Conservation (phyloP, 2,888 invertebrate species). For the Leucoma salicis region DNA sequence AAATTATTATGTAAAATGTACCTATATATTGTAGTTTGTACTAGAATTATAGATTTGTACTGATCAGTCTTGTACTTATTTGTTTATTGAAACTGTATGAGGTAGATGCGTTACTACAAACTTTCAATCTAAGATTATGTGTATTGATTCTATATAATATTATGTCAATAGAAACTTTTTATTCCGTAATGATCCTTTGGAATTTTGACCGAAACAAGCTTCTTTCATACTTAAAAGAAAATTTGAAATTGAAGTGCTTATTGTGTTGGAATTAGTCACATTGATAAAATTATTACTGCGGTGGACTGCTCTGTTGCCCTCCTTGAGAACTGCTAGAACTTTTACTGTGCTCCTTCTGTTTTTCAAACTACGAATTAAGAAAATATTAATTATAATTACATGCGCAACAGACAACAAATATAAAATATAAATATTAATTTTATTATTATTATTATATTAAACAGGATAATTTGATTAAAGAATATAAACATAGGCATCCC, state of each 20-base stretch:
- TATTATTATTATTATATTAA: no score
- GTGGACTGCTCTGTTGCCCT: constrained; percentile 59
- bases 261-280: constrained; percentile 24
- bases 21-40: constrained; percentile 52
- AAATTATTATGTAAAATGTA: constrained; percentile 46
- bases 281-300: constrained; percentile 46
- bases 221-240: constrained; percentile 16
- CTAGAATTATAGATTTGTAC: constrained; percentile 71
- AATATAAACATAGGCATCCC: no score
- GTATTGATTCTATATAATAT: not conserved
- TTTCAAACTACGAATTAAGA: constrained; percentile 50
- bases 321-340: constrained; percentile 66
- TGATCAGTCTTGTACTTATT: constrained; percentile 73
- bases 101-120: constrained; percentile 46
- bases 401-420: no score
- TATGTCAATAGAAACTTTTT: not conserved
- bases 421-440: no score
- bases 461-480: no score
- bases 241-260: constrained; percentile 12
- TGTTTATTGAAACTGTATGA: constrained; percentile 53
- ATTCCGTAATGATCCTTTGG: constrained; percentile 8
- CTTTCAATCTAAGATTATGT: not conserved
- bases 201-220: constrained; percentile 20
- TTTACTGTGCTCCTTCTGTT: constrained; percentile 62
- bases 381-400: not conserved